Evolutionary conservation across 2,797 vertebrate species (phyloP).

Genomic region (Dryobates pubescens): DNA sequence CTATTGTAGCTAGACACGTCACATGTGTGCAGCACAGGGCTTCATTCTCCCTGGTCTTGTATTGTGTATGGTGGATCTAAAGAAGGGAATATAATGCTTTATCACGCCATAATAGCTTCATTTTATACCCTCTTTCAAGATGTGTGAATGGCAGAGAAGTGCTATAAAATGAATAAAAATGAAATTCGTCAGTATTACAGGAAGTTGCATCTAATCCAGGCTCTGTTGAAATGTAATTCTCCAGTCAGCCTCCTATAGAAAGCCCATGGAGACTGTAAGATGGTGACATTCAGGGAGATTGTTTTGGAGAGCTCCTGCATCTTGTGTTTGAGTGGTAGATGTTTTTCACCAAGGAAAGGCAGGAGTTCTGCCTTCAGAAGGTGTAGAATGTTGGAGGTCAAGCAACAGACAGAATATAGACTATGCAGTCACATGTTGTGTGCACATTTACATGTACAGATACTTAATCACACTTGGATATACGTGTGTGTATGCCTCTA

Average conservation of each 20-base stretch:
- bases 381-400: not conserved
- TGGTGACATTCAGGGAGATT: not conserved
- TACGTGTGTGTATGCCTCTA: not conserved
- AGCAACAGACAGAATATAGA: not conserved
- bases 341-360: not conserved
- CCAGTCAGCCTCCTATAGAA: not conserved
- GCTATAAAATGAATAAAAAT: not conserved
- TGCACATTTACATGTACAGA: not conserved
- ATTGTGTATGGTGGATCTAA: not conserved
- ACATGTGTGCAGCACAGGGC: not conserved
- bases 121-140: slow-evolving; percentile 16
- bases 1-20: not conserved
- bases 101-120: not conserved
- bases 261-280: not conserved
- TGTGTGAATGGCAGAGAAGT: not conserved
- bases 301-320: not conserved
- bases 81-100: not conserved
- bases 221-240: not conserved
- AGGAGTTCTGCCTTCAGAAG: not conserved
- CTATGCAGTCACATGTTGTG: accelerated
- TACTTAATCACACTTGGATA: not conserved
- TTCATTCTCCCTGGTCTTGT: not conserved
- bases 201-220: not conserved
- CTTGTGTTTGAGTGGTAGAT: not conserved
- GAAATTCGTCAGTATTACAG: not conserved